A percentile compares a stretch with the other conserved stretches of the same genome.
These are phyloP conservation scores for Cydia amplana DNA, from an alignment of 1,140 invertebrate species.

Conservation along the genomic window DNA sequence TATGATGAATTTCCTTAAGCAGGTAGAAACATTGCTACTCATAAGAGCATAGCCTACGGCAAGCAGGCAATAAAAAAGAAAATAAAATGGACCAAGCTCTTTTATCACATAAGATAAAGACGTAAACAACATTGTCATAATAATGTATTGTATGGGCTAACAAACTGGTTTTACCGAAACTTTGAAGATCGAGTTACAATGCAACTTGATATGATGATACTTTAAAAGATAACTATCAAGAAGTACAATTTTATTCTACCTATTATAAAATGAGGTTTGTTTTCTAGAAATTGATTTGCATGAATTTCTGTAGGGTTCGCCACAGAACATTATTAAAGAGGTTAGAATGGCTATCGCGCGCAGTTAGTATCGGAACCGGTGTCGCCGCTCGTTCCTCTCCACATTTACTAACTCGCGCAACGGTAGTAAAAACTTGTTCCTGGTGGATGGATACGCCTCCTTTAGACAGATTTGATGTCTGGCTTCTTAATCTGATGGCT, in stretches of 20 bases:
- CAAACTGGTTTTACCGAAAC: constrained; percentile 15
- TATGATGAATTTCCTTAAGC: constrained; percentile 22
- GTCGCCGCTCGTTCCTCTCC: too few species aligned
- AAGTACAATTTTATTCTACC: background rate
- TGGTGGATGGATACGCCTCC: too few species aligned
- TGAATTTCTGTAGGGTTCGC: too few species aligned
- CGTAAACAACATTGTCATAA: constrained; percentile 5
- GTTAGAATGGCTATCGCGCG: too few species aligned
- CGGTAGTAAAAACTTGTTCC: too few species aligned
- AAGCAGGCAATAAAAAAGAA: constrained; percentile 23
- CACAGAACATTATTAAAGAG: too few species aligned
- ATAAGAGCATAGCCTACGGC: constrained; percentile 3
- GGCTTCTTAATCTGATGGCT: too few species aligned
- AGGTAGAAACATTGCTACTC: constrained; percentile 9
- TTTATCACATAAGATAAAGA: constrained; percentile 29
- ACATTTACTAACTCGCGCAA: too few species aligned
- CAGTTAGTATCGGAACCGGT: too few species aligned
- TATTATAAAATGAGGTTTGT: background rate
- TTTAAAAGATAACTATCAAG: background rate
- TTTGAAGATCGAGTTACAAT: constrained; percentile 18
- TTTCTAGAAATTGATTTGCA: background rate
- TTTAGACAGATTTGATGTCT: too few species aligned
- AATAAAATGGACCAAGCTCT: constrained; percentile 7
- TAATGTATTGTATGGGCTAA: constrained; percentile 23
- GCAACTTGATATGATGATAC: background rate